Evolutionary conservation across 2,888 invertebrate species (phyloP).

Genomic region (Yponomeuta evonymella): DNA sequence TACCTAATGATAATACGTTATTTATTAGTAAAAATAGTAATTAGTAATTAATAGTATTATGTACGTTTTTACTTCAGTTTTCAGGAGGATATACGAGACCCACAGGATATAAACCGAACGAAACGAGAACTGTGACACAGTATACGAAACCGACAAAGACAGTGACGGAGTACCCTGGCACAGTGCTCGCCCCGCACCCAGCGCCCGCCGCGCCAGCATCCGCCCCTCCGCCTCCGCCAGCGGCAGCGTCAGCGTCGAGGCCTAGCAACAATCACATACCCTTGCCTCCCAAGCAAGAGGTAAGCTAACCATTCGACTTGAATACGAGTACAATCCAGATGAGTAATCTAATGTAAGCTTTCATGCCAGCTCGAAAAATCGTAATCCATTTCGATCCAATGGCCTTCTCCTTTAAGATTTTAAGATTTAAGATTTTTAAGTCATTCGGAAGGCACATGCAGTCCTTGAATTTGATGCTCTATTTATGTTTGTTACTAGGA

Average conservation of each 20-base stretch:
- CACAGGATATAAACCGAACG: constrained; percentile 17
- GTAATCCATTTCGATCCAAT: no score
- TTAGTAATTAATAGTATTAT: no score
- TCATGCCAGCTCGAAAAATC: no score
- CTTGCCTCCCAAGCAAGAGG: neutral
- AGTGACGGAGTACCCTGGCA: constrained; percentile 18
- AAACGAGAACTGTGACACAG: constrained; percentile 20
- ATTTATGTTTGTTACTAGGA: no score
- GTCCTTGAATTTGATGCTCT: no score
- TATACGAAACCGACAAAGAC: constrained; percentile 22
- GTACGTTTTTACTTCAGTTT: neutral
- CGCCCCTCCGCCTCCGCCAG: neutral
- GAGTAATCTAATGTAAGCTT: no score
- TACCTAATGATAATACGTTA: neutral
- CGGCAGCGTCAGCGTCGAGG: neutral
- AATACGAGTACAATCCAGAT: no score
- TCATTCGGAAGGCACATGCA: no score
- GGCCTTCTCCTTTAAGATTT: no score
- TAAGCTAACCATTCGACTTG: neutral
- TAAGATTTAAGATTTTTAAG: no score
- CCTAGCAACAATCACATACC: neutral
- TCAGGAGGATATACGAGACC: neutral
- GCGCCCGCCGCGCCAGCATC: neutral
- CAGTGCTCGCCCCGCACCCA: neutral
- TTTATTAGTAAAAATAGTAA: no score